These are phyloP conservation scores for Apomyelois bistriatella DNA, from an alignment of 2,888 invertebrate genomes.

Conservation along the genomic window DNA sequence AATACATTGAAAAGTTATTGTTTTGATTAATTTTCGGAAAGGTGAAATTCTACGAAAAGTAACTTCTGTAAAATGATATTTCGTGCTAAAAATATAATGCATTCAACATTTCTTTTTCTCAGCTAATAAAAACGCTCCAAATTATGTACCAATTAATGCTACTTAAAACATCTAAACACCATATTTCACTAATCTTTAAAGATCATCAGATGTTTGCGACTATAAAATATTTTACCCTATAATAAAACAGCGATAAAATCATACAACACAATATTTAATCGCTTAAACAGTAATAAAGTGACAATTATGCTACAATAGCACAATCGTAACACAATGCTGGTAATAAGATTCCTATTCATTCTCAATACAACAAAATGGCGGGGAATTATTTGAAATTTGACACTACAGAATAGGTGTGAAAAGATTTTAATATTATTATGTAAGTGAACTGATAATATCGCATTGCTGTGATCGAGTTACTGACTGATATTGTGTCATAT, in stretches of 20 bases:
- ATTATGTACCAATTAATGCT: no score
- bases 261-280: conserved; percentile 26
- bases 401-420: conserved; percentile 32
- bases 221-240: conserved; percentile 14
- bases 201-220: conserved; percentile 14
- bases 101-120: no score
- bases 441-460: conserved; percentile 7
- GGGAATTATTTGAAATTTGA: conserved; percentile 41
- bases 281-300: conserved; percentile 40
- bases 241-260: conserved; percentile 12
- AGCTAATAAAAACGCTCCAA: no score
- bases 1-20: no score
- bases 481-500: not conserved
- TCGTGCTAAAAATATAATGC: no score
- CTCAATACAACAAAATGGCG: conserved; percentile 24
- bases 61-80: no score
- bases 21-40: no score
- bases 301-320: conserved; percentile 32
- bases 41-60: no score
- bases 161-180: no score
- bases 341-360: conserved; percentile 27
- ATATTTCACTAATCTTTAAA: not conserved
- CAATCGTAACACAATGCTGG: conserved; percentile 19
- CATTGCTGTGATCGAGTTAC: not conserved
- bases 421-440: conserved; percentile 21